These are phyloP conservation scores for Microplitis deprimator DNA, from an alignment of 2,888 invertebrate species.

Conservation along the genomic window DNA sequence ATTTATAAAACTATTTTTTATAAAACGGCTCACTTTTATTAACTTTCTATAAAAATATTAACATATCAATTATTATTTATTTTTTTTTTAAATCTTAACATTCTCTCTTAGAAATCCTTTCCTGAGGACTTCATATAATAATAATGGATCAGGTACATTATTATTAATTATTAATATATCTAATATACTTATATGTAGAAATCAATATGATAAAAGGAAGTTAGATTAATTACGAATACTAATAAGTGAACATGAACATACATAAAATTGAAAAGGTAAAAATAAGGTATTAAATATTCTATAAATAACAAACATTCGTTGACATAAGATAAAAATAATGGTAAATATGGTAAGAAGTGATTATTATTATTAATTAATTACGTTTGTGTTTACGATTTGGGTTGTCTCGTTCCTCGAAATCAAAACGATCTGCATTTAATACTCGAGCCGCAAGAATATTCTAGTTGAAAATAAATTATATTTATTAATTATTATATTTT, in stretches of 20 bases:
- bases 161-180: not conserved
- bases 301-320: not conserved
- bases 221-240: not conserved
- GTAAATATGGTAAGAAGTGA: not conserved
- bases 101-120: not conserved
- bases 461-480: slow-evolving; percentile 6
- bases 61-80: not conserved
- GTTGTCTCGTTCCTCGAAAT: not conserved
- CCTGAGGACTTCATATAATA: not conserved
- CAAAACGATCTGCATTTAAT: not conserved
- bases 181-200: too few relatives aligned
- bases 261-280: not conserved
- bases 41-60: slow-evolving; percentile 9
- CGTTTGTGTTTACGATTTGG: not conserved
- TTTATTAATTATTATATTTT: slow-evolving; percentile 22
- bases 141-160: not conserved
- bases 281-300: not conserved
- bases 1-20: not conserved
- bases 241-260: not conserved
- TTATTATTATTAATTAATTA: not conserved
- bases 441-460: not conserved
- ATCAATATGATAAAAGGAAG: too few relatives aligned
- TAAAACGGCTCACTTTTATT: not conserved
- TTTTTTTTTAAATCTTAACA: not conserved
- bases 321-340: not conserved